Evolutionary conservation across 1,140 invertebrate species (phyloP).

Genomic region (Drosophila burlai): DNA sequence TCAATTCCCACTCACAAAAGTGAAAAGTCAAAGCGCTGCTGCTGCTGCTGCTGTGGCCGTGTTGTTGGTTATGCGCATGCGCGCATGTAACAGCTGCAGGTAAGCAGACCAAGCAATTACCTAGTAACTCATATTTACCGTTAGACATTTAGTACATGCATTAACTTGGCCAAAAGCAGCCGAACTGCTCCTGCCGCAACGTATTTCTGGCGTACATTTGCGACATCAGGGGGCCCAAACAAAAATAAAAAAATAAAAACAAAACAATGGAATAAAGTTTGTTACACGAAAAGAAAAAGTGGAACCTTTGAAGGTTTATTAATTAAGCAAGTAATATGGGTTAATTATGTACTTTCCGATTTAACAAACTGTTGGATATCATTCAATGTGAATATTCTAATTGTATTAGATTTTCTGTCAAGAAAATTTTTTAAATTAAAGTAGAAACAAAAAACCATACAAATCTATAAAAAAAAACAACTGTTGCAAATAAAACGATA

Average conservation of each 20-base stretch:
- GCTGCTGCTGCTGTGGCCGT: conserved; percentile 3
- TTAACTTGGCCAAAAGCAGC: conserved; percentile 64
- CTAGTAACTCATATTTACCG: conserved; percentile 82
- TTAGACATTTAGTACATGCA: conserved; percentile 82
- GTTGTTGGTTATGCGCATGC: conserved; percentile 66
- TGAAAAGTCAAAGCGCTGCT: conserved; percentile 75
- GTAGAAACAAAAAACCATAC: too few relatives aligned
- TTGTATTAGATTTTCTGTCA: too few relatives aligned
- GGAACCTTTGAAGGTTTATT: neutral
- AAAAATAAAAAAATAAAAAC: conserved; percentile 40
- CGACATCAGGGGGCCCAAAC: conserved; percentile 45
- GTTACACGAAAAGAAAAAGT: conserved; percentile 6
- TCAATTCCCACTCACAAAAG: conserved; percentile 79
- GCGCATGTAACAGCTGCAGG: conserved; percentile 59
- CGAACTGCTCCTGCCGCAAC: conserved; percentile 42
- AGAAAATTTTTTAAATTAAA: too few relatives aligned
- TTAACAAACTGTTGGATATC: neutral
- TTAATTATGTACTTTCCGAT: neutral
- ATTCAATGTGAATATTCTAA: neutral
- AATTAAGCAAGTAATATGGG: neutral
- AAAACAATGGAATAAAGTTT: conserved; percentile 39
- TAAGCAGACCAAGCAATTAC: conserved; percentile 75
- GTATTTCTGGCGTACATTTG: conserved; percentile 50
- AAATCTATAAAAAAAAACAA: too few relatives aligned
- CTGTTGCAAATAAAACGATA: too few relatives aligned